Evolutionary conservation across 2,797 vertebrate genomes (phyloP).

Genomic region (Mastacembelus armatus): DNA sequence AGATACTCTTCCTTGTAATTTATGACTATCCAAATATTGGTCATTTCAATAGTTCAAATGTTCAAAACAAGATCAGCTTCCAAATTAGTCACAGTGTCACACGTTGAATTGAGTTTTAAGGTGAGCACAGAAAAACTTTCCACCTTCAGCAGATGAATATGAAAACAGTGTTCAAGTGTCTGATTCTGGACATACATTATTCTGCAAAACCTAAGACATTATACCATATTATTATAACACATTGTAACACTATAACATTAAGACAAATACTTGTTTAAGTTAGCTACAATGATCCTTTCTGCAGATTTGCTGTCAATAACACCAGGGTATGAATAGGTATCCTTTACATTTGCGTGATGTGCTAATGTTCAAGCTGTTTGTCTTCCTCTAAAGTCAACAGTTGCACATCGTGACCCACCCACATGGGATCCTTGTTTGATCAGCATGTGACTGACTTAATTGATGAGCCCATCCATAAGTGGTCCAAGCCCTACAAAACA

Average conservation of each 20-base stretch:
- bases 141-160: too few relatives aligned
- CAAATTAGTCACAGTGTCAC: too few relatives aligned
- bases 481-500: not conserved
- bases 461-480: slow-evolving; percentile 15
- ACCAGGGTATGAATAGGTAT: slow-evolving; percentile 2
- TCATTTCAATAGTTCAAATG: too few relatives aligned
- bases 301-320: slow-evolving; percentile 4
- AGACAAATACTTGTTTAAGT: not conserved
- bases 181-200: not conserved
- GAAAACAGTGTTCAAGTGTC: not conserved
- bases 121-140: too few relatives aligned
- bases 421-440: slow-evolving; percentile 20
- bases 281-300: not conserved
- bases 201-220: slow-evolving; percentile 3
- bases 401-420: slow-evolving; percentile 1
- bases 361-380: not conserved
- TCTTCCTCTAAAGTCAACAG: slow-evolving; percentile 14
- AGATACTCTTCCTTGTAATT: not conserved
- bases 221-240: too few relatives aligned
- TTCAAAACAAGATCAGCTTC: too few relatives aligned
- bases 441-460: not conserved
- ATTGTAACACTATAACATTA: too few relatives aligned
- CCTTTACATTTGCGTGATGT: slow-evolving; percentile 1
- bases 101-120: too few relatives aligned
- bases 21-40: too few relatives aligned